phyloP scores from a whole-genome alignment of 2,797 vertebrate genomes.

The Manis pentadactyla region DNA sequence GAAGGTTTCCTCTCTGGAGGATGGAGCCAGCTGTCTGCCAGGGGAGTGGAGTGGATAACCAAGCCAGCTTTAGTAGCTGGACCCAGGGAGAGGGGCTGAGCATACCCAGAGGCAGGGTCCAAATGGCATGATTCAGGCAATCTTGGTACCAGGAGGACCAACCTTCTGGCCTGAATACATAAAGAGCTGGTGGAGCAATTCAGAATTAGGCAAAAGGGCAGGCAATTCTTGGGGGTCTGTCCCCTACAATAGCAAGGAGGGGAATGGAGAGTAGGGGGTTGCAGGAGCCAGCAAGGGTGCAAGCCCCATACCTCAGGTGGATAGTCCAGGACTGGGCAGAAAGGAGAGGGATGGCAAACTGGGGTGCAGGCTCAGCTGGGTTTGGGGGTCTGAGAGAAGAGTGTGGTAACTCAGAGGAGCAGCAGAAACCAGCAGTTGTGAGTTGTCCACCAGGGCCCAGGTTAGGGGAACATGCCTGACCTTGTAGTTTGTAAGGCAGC shows the following conservation, averaged over 20 bases:
- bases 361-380: neutral
- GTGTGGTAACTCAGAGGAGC: neutral
- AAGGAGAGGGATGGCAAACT: neutral
- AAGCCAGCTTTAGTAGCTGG: neutral
- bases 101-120: neutral
- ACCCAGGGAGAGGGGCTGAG: neutral
- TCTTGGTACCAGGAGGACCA: neutral
- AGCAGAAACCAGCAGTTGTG: neutral
- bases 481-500: neutral
- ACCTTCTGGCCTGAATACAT: neutral
- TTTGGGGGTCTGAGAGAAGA: neutral
- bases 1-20: neutral
- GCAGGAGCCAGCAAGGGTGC: rapidly evolving
- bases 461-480: neutral
- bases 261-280: neutral
- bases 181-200: neutral
- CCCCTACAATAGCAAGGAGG: neutral
- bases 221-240: neutral
- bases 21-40: neutral
- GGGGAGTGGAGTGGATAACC: neutral
- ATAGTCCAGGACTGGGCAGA: neutral
- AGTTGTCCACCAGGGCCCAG: neutral
- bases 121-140: neutral
- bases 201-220: neutral
- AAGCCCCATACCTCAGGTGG: neutral